Evolutionary conservation across 2,888 invertebrate genomes (phyloP), one percentile per base, ranked within the genome.

Genomic region (Hydrotaea diabolus): DNA sequence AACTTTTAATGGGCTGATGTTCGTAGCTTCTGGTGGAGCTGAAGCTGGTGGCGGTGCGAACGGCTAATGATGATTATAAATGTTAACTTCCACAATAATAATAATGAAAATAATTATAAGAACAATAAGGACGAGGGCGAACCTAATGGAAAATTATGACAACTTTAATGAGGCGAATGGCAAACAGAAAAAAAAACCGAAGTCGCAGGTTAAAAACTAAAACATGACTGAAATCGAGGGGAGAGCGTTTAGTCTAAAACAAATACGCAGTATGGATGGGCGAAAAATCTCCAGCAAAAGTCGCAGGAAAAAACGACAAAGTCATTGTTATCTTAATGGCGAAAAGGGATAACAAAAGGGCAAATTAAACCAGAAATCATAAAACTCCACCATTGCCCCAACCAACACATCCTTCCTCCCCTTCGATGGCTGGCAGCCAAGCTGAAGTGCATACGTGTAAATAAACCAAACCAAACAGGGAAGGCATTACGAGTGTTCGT

Each of bases 71-170:
- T 77, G 74, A 49, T 79, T 79, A 79, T 55, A 74, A 81, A 85
- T 76, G 79, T 76, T 77, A 66, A 76, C 59, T 85, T 74, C 39
- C 21, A 57, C 77, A 80, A 82, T 74, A 85, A 82, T 82, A 74
- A 85, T 77, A 77, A 77, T 62, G 77, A 82, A 85, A 82, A 80
- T 85, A 80, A 85, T 85, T 85, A 82, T 74, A 62, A 39, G 21
- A 46, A 73, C 13, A 46, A 17, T 39, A 43, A 55, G 62, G 43
- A 59, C 23, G 31, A 26, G 11, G n/a, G 23, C 59, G 62, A 62
- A 82, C 77, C 79, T 85, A 87, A 87, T 86, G 85, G 82, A 86
- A 83, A 87, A 86, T 87, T 86, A 86, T 86, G 86, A 86, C 86
- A 87, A 82, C 83, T 84, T 85, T 86, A 86, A 87, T 87, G 85